These are phyloP conservation scores for Hozukius guyotensis DNA, from an alignment of 2,797 vertebrate genomes.

Conservation along the genomic window DNA sequence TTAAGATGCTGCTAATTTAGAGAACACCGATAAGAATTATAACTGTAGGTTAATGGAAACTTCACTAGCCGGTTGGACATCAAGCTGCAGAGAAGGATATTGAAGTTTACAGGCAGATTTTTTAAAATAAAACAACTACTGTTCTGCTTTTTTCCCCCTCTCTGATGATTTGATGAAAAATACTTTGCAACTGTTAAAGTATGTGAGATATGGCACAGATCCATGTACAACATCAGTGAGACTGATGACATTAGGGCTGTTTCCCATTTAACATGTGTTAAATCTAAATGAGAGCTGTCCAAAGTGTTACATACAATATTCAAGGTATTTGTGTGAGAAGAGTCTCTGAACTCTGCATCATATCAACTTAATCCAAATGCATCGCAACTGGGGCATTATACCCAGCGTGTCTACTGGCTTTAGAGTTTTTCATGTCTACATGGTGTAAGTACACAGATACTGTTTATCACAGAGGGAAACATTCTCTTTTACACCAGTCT, in stretches of 20 bases:
- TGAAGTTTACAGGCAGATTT: neutral
- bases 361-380: conserved; percentile 8
- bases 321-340: neutral
- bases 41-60: neutral
- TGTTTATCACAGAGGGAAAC: neutral
- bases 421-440: neutral
- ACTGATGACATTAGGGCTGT: neutral
- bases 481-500: neutral
- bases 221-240: conserved; percentile 14
- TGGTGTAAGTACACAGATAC: neutral
- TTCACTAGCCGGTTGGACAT: neutral
- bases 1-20: neutral
- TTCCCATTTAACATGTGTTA: neutral
- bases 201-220: conserved; percentile 1
- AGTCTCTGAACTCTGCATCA: neutral
- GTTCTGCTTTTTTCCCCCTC: neutral
- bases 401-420: neutral
- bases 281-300: conserved; percentile 15
- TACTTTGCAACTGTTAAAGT: neutral
- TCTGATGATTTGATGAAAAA: neutral
- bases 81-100: neutral
- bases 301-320: conserved; percentile 1
- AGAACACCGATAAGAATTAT: neutral
- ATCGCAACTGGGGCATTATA: neutral
- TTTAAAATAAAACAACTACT: neutral